A percentile compares a stretch with the other conserved stretches of the same genome.
phyloP scores from a whole-genome alignment of 2,888 invertebrate species.

The Tinea trinotella region DNA sequence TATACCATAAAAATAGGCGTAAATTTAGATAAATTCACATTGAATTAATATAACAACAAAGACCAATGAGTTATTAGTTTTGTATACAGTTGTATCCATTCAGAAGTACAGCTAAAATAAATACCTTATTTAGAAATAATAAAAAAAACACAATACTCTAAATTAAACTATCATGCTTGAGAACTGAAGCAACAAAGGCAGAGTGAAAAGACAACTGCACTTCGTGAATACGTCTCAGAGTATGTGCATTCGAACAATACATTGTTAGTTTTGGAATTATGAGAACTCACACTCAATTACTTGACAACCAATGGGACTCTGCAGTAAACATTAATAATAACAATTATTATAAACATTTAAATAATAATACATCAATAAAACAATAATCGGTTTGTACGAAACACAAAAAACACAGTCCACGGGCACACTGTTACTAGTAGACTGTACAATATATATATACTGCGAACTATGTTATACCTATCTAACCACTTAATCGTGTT shows the following conservation, averaged over 20 bases:
- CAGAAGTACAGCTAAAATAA: conserved; percentile 68
- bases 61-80: conserved; percentile 24
- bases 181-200: conserved; percentile 7
- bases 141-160: conserved; percentile 48
- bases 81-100: conserved; percentile 71
- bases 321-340: conserved; percentile 11
- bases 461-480: not conserved
- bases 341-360: no score
- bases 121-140: conserved; percentile 59
- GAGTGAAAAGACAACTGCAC: conserved; percentile 18
- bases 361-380: conserved; percentile 33
- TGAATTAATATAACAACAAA: conserved; percentile 19
- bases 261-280: no score
- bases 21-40: conserved; percentile 5
- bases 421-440: no score
- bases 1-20: not conserved
- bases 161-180: conserved; percentile 34
- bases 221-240: conserved; percentile 8
- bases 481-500: not conserved
- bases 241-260: not conserved
- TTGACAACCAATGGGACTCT: not conserved
- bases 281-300: no score
- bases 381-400: not conserved
- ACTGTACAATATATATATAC: no score
- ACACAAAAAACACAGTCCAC: not conserved